Evolutionary conservation across 2,113 vertebrate species (phyloP), one percentile per base, ranked within the genome.

Genomic region (Okapia johnstoni): DNA sequence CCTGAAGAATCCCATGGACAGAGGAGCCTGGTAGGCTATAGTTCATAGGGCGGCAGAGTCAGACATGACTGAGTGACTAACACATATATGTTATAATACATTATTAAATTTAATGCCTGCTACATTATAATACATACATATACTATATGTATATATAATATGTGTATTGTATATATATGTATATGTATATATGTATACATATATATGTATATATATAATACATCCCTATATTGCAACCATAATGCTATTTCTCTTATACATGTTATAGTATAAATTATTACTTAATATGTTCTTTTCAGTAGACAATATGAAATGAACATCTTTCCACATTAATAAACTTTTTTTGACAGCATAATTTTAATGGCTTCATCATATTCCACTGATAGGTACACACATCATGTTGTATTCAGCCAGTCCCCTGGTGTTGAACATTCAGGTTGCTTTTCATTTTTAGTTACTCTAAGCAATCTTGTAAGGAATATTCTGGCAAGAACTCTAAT

Each of bases 381-480:
- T 83, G 25, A 55, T 57, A 70, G 26, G 23, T 60, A 1, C 73
- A 2, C 73, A 28, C 5, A 21, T 33, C 33, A 50, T 60, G 50
- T 61, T 87, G 58, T 57, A 50, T 77, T 93, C 26, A 90, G 15
- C 58, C 3, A 61, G 25, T 54, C 15, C 54, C 40, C 77, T 70
- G 33, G 16, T 48, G 5, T 52, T 86, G 50, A 90, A n/a, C 28
- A 79, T 96, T 96, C 90, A 50, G 28, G 2, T 94, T 94, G 15
- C 50, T 97, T 94, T 94, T 86, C 50, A n/a, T 60, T 95, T 94
- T 85, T n/a, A 40, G 28, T 91, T 61, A 79, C 48, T 73, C 19
- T 57, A 91, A 92, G 40, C 28, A 54, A 57, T 52, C 43, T 96
- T 66, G 11, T 54, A 79, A 92, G 23, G n/a, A 92, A 70, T 25